A percentile compares a stretch with the other conserved stretches of the same genome.
These are phyloP conservation scores for Emys orbicularis DNA, from an alignment of 2,797 vertebrate species.

Conservation along the genomic window DNA sequence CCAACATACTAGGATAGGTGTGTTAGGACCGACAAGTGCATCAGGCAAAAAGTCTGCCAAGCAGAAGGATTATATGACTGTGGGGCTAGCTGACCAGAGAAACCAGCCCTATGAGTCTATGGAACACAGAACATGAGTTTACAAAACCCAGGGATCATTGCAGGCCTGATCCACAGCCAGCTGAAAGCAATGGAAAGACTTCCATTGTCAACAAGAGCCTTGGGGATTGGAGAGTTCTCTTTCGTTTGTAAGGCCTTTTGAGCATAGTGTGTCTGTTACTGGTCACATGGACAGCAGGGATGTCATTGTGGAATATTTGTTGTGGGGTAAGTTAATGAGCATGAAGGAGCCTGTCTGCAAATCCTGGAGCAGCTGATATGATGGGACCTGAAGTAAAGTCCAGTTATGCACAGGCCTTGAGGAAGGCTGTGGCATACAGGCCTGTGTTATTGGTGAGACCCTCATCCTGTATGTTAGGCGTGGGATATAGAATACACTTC, in stretches of 20 bases:
- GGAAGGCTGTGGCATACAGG: not conserved
- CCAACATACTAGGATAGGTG: not conserved
- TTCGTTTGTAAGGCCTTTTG: not conserved
- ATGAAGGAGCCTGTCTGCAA: not conserved
- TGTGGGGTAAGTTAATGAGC: rapidly evolving
- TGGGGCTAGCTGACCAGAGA: not conserved
- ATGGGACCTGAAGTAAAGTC: not conserved
- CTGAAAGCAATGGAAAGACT: not conserved
- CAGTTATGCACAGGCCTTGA: not conserved
- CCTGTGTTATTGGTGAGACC: not conserved
- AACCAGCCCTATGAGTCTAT: not conserved
- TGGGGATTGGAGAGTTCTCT: not conserved
- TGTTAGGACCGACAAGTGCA: not conserved
- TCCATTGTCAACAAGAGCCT: not conserved
- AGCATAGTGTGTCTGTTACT: not conserved
- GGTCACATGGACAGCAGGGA: not conserved
- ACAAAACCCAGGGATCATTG: not conserved
- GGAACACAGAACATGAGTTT: not conserved
- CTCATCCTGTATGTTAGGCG: not conserved
- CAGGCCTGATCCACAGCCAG: not conserved
- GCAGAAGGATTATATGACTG: not conserved
- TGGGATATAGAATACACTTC: slow-evolving; percentile 9
- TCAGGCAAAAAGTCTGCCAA: not conserved
- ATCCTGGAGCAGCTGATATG: not conserved
- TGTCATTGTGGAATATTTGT: rapidly evolving